Evolutionary conservation across 2,888 invertebrate genomes (phyloP).

Genomic region (Blera fallax): DNA sequence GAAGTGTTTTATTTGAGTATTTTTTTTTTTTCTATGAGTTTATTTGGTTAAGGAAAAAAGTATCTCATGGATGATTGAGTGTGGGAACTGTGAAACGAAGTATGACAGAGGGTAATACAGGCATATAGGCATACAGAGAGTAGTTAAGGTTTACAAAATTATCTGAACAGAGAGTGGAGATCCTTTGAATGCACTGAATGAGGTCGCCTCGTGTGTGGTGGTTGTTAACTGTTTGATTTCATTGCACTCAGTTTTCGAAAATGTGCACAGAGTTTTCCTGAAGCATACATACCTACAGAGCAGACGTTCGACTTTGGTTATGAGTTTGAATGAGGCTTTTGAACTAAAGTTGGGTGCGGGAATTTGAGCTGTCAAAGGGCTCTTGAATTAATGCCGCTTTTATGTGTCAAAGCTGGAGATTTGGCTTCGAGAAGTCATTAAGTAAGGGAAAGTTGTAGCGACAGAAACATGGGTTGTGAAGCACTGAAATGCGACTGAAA

Average conservation of each 20-base stretch:
- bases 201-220: neutral
- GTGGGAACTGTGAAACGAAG: neutral
- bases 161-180: neutral
- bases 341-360: constrained; percentile 6
- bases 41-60: neutral
- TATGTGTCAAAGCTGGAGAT: no score
- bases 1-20: constrained; percentile 8
- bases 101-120: neutral
- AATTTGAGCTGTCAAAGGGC: neutral
- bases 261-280: neutral
- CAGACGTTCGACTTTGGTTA: neutral
- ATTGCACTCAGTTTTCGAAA: neutral
- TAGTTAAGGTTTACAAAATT: constrained; percentile 21
- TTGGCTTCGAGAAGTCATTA: no score
- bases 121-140: neutral
- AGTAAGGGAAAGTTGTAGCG: no score
- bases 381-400: neutral
- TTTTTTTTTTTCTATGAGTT: constrained; percentile 1
- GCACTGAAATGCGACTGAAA: no score
- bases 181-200: neutral
- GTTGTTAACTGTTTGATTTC: constrained; percentile 14
- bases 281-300: neutral
- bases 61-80: constrained; percentile 36
- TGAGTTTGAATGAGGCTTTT: constrained; percentile 2
- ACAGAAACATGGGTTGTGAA: no score